A percentile compares a stretch with the other conserved stretches of the same genome.
phyloP scores from a whole-genome alignment of 2,888 invertebrate genomes.

The Tribolium freemani region DNA sequence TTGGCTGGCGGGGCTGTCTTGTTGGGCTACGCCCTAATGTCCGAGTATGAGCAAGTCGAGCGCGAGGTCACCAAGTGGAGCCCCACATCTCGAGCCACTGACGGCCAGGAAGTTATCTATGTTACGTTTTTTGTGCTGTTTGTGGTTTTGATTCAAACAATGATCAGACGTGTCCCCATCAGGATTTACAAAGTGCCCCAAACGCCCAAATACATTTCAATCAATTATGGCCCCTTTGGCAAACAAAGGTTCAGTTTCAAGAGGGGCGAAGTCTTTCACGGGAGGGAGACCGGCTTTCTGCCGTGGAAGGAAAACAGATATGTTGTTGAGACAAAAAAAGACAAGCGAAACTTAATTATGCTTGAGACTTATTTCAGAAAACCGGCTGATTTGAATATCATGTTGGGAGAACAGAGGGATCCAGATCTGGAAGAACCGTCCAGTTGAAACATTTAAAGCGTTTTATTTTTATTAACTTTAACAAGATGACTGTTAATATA shows the following conservation, averaged over 20 bases:
- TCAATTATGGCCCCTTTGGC: conserved; percentile 51
- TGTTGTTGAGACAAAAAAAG: conserved; percentile 42
- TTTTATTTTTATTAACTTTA: conserved; percentile 31
- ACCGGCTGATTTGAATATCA: conserved; percentile 64
- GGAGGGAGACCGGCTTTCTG: conserved; percentile 49
- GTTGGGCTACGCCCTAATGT: conserved; percentile 40
- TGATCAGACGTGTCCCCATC: conserved; percentile 59
- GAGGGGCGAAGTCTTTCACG: conserved; percentile 54
- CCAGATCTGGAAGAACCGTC: conserved; percentile 34
- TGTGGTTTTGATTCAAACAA: conserved; percentile 51
- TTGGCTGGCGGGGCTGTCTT: conserved; percentile 47
- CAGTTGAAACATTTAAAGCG: conserved; percentile 30
- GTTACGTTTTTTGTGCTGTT: conserved; percentile 51
- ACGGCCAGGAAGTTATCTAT: conserved; percentile 54
- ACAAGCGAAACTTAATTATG: conserved; percentile 51
- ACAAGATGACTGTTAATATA: conserved; percentile 36
- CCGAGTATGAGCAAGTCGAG: conserved; percentile 10
- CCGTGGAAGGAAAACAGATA: conserved; percentile 60
- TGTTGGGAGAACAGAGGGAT: conserved; percentile 61
- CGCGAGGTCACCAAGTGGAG: conserved; percentile 25
- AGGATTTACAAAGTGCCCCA: conserved; percentile 62
- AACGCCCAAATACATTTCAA: conserved; percentile 58
- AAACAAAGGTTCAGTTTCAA: conserved; percentile 3
- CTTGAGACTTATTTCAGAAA: conserved; percentile 61
- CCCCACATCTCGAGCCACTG: conserved; percentile 37